Conservation (phyloP, 2,113 vertebrate genomes). For the Pyxicephalus adspersus region DNA sequence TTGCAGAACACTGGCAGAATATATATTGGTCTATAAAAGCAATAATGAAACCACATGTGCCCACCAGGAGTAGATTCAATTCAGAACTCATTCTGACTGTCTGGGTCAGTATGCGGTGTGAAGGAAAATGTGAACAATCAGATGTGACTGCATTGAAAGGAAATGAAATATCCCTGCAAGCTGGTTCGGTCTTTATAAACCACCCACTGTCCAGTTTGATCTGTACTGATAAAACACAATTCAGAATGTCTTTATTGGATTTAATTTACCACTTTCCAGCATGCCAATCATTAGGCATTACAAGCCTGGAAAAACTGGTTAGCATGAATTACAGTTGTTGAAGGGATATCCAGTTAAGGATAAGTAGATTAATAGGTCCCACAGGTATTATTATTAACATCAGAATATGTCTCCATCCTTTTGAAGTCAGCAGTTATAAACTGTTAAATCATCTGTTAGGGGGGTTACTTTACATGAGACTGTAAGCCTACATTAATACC, state of each 20-base stretch:
- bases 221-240: neutral
- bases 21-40: neutral
- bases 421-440: too few species aligned
- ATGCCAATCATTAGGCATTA: neutral
- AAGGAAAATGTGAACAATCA: slow-evolving; percentile 14
- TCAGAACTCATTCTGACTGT: neutral
- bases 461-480: too few species aligned
- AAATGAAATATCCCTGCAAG: neutral
- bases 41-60: neutral
- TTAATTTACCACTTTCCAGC: neutral
- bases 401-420: too few species aligned
- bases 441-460: too few species aligned
- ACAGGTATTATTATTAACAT: too few species aligned
- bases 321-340: neutral
- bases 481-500: too few species aligned
- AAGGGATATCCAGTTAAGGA: neutral
- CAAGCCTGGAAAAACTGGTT: neutral
- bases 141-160: neutral
- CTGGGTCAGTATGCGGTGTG: neutral
- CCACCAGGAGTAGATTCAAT: neutral
- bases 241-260: neutral
- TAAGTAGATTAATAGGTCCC: too few species aligned
- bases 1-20: too few species aligned
- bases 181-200: neutral
- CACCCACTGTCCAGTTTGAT: neutral